Conservation (phyloP, 2,888 invertebrate species). For the Osedax frankpressi region DNA sequence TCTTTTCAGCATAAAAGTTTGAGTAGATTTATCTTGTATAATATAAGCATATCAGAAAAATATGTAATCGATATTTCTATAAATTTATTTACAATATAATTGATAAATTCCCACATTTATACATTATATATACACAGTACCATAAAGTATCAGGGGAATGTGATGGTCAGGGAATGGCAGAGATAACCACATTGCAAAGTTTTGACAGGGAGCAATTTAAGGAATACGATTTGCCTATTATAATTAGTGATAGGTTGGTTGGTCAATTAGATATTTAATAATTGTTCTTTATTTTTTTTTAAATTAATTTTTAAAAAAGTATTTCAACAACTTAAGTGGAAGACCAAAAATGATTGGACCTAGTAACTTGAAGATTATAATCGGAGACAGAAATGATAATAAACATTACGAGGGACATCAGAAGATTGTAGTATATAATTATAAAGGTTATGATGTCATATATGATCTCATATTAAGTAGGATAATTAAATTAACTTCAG, state of each 20-base stretch:
- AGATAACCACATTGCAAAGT: slow-evolving; percentile 78
- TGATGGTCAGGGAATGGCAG: slow-evolving; percentile 70
- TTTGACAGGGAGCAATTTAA: slow-evolving; percentile 92
- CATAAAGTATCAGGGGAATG: too few relatives aligned
- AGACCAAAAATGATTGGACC: slow-evolving; percentile 73
- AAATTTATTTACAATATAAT: too few relatives aligned
- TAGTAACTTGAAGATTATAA: slow-evolving; percentile 84
- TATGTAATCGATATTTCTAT: too few relatives aligned
- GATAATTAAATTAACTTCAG: slow-evolving; percentile 59
- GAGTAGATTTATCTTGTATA: too few relatives aligned
- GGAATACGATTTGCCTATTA: slow-evolving; percentile 87
- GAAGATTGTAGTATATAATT: slow-evolving; percentile 90
- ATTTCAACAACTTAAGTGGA: too few relatives aligned
- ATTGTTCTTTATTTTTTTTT: too few relatives aligned
- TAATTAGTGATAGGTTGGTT: slow-evolving; percentile 68
- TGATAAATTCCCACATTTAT: too few relatives aligned
- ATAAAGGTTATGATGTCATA: slow-evolving; percentile 69
- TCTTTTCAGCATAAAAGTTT: slow-evolving; percentile 89
- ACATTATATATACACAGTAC: neutral
- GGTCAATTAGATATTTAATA: too few relatives aligned
- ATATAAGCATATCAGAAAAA: too few relatives aligned
- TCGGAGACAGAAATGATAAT: slow-evolving; percentile 92
- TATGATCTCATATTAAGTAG: neutral
- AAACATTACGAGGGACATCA: slow-evolving; percentile 96
- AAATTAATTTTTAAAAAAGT: too few relatives aligned